Evolutionary conservation across 2,797 vertebrate genomes (phyloP).

Genomic region (Chrosomus eos): DNA sequence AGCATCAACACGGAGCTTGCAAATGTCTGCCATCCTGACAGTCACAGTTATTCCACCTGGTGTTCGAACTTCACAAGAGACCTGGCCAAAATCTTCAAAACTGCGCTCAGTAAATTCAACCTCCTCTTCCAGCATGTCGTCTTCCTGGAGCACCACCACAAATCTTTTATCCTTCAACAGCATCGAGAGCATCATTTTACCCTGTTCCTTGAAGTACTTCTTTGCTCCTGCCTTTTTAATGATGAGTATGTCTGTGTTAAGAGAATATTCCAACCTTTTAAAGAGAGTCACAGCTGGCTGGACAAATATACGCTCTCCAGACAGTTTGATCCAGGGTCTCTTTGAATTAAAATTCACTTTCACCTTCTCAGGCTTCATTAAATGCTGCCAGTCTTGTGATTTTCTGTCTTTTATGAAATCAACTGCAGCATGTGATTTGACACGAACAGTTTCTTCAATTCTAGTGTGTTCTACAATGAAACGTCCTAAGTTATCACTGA

Average conservation of each 20-base stretch:
- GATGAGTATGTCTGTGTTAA: slow-evolving; percentile 67
- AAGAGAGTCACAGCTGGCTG: slow-evolving; percentile 60
- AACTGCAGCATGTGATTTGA: slow-evolving; percentile 66
- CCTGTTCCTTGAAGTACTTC: slow-evolving; percentile 76
- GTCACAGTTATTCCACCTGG: slow-evolving; percentile 71
- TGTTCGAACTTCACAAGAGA: slow-evolving; percentile 63
- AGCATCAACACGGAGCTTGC: slow-evolving; percentile 72
- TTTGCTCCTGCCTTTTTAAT: slow-evolving; percentile 84
- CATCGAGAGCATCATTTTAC: slow-evolving; percentile 57
- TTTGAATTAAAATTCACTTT: slow-evolving; percentile 64
- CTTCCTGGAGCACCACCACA: slow-evolving; percentile 74
- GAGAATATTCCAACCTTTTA: slow-evolving; percentile 51
- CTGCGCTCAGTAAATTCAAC: slow-evolving; percentile 35
- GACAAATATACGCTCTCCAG: slow-evolving; percentile 76
- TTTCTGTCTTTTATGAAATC: slow-evolving; percentile 78
- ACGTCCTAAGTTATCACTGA: slow-evolving; percentile 62
- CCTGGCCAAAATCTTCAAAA: neutral
- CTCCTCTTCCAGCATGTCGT: slow-evolving; percentile 47
- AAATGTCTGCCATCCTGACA: slow-evolving; percentile 79
- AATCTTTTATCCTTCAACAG: slow-evolving; percentile 71
- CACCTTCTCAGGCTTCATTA: slow-evolving; percentile 65
- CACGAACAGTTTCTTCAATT: slow-evolving; percentile 66
- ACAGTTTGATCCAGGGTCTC: slow-evolving; percentile 71
- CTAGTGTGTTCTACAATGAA: slow-evolving; percentile 75
- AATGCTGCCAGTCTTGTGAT: slow-evolving; percentile 44